Percentiles rank a stretch among this genome's conserved stretches.
Conservation (phyloP, 2,888 invertebrate species). For the Cylindroiulus punctatus region DNA sequence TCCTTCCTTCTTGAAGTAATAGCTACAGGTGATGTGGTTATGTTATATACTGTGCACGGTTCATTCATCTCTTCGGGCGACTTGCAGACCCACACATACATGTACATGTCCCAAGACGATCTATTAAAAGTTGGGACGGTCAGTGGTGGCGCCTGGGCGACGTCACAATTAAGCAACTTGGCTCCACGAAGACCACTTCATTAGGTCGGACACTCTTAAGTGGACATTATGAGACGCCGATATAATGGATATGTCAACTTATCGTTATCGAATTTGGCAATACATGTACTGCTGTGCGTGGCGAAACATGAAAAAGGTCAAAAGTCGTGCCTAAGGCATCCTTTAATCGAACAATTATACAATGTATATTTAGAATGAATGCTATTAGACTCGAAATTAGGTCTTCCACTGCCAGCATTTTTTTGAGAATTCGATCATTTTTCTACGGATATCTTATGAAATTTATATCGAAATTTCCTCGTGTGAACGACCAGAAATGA, state of each 20-base stretch:
- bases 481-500: slow-evolving; percentile 18
- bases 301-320: background rate
- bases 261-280: background rate
- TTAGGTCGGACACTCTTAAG: background rate
- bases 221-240: background rate
- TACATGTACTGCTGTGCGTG: too few relatives aligned
- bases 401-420: background rate
- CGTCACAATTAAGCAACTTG: background rate
- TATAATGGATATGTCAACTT: background rate
- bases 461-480: background rate
- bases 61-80: too few relatives aligned
- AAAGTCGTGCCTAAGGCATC: background rate
- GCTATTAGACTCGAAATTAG: background rate
- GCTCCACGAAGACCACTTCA: background rate
- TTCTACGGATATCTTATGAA: background rate
- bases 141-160: background rate
- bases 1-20: too few relatives aligned
- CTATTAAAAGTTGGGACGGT: background rate
- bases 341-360: background rate
- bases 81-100: too few relatives aligned
- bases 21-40: too few relatives aligned
- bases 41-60: too few relatives aligned
- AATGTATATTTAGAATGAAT: too few relatives aligned
- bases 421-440: slow-evolving; percentile 10
- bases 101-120: too few relatives aligned